Evolutionary conservation across 2,888 invertebrate genomes (phyloP).

Genomic region (Pachliopta kotzebuea): DNA sequence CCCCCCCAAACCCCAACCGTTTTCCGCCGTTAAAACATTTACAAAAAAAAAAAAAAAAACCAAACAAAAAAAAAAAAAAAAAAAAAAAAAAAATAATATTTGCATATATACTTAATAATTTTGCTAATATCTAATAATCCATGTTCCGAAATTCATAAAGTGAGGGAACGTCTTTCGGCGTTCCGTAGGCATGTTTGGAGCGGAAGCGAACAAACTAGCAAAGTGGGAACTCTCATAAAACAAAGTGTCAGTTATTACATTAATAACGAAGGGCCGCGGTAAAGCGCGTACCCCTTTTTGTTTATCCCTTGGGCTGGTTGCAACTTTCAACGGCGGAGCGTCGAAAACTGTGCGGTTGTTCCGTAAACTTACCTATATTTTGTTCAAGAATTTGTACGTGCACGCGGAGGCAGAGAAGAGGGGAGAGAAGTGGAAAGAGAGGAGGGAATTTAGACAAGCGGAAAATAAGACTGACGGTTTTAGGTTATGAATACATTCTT

Average conservation of each 20-base stretch:
- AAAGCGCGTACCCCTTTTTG: constrained; percentile 68
- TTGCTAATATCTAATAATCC: constrained; percentile 32
- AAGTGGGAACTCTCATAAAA: constrained; percentile 73
- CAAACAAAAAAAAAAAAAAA: no score
- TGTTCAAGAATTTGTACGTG: constrained; percentile 24
- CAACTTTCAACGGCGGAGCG: constrained; percentile 36
- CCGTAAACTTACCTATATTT: constrained; percentile 21
- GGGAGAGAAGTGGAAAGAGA: background rate
- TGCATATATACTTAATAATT: background rate
- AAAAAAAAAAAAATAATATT: no score
- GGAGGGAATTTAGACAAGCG: constrained; percentile 24
- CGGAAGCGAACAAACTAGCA: constrained; percentile 51
- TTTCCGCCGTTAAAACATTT: no score
- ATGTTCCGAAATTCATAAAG: constrained; percentile 48
- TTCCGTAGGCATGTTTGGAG: constrained; percentile 31
- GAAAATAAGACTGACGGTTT: constrained; percentile 24
- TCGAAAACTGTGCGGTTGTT: constrained; percentile 28
- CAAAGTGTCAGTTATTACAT: constrained; percentile 78
- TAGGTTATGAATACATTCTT: constrained; percentile 17
- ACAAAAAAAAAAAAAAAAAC: no score
- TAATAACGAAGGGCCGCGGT: constrained; percentile 66
- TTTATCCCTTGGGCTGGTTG: constrained; percentile 57
- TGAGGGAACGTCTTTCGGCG: constrained; percentile 25
- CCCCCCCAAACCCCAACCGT: no score
- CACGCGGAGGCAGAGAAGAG: background rate